Conservation (phyloP, 1,140 invertebrate genomes). For the Nephila pilipes region DNA sequence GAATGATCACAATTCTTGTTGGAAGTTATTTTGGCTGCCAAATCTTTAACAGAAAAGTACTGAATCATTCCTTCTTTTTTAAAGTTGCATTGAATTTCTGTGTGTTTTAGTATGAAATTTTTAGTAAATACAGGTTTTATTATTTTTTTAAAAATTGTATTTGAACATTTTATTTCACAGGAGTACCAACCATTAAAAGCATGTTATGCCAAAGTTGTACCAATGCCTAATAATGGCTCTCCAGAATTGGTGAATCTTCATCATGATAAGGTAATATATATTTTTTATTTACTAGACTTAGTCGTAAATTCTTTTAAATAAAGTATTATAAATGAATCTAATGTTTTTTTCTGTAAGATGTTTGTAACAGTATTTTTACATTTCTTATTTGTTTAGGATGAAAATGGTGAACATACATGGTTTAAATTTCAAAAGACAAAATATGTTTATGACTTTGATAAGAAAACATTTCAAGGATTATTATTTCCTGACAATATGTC, state of each 20-base stretch:
- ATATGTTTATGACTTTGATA: constrained; percentile 91
- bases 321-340: background rate
- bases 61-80: too few relatives aligned
- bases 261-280: constrained; percentile 80
- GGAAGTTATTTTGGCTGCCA: too few relatives aligned
- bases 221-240: constrained; percentile 98
- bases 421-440: constrained; percentile 98
- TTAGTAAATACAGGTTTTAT: too few relatives aligned
- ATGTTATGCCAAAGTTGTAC: constrained; percentile 94
- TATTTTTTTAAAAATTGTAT: too few relatives aligned
- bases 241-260: constrained; percentile 94
- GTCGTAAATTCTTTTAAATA: background rate
- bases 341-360: background rate
- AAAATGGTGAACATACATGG: constrained; percentile 83
- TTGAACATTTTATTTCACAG: constrained; percentile 82
- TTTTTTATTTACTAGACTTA: background rate
- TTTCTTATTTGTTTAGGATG: constrained; percentile 17
- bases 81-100: too few relatives aligned
- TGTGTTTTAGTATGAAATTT: too few relatives aligned
- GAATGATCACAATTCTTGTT: too few relatives aligned
- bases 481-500: constrained; percentile 90
- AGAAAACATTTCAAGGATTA: constrained; percentile 89
- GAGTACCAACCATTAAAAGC: constrained; percentile 88
- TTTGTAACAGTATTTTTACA: background rate
- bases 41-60: too few relatives aligned